Evolutionary conservation across 2,888 invertebrate species (phyloP).

Genomic region (Sphaeridia pumilis): DNA sequence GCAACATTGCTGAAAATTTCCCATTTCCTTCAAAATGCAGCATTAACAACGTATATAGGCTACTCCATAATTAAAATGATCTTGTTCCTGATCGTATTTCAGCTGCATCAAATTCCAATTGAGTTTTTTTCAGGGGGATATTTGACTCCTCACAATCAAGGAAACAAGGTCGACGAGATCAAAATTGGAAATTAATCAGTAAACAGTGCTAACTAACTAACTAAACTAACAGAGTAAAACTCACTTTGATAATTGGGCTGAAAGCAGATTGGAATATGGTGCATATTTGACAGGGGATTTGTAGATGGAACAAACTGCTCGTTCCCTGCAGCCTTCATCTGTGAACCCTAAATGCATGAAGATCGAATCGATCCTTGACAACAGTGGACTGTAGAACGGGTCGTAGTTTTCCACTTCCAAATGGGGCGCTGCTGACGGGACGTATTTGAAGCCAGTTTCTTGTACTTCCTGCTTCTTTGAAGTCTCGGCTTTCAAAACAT

Average conservation of each 20-base stretch:
- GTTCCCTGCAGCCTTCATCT: slow-evolving; percentile 61
- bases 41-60: no score
- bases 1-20: no score
- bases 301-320: slow-evolving; percentile 73
- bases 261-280: slow-evolving; percentile 75
- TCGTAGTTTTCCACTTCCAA: slow-evolving; percentile 49
- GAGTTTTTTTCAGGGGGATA: background rate
- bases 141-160: no score
- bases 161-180: background rate
- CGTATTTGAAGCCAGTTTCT: slow-evolving; percentile 19
- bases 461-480: background rate
- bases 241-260: slow-evolving; percentile 78
- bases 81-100: no score
- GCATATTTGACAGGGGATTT: slow-evolving; percentile 67
- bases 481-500: slow-evolving; percentile 11
- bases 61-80: no score
- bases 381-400: slow-evolving; percentile 70
- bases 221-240: no score
- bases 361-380: slow-evolving; percentile 64
- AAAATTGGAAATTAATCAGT: no score
- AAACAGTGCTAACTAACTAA: no score
- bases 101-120: background rate
- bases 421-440: slow-evolving; percentile 31
- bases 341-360: slow-evolving; percentile 56
- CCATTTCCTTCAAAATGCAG: no score